phyloP scores from a whole-genome alignment of 2,888 invertebrate species.

The Drosophila lutescens region DNA sequence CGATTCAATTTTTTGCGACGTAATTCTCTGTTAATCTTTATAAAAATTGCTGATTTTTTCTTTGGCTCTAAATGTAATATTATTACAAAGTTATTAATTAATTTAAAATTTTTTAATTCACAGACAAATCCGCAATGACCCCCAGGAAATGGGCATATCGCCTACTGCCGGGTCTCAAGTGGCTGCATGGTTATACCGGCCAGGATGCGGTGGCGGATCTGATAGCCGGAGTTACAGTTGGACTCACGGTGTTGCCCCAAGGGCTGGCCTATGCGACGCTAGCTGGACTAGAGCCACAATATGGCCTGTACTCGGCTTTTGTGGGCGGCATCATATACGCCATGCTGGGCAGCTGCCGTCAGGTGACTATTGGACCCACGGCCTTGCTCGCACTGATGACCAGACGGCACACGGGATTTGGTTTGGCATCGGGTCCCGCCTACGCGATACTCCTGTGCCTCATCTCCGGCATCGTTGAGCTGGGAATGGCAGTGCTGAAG shows the following conservation, averaged over 20 bases:
- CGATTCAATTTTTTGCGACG: neutral
- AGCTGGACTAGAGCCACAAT: slow-evolving; percentile 94
- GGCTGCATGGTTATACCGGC: slow-evolving; percentile 91
- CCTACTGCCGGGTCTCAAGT: slow-evolving; percentile 85
- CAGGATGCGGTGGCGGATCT: slow-evolving; percentile 92
- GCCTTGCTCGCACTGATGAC: slow-evolving; percentile 96
- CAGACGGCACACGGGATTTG: slow-evolving; percentile 86
- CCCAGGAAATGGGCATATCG: slow-evolving; percentile 54
- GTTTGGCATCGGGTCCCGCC: slow-evolving; percentile 86
- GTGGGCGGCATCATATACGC: slow-evolving; percentile 96
- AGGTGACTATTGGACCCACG: slow-evolving; percentile 95
- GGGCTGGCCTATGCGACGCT: slow-evolving; percentile 96
- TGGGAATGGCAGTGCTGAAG: slow-evolving; percentile 92
- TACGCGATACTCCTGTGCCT: slow-evolving; percentile 94
- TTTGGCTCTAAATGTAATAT: too few species aligned
- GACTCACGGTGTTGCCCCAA: slow-evolving; percentile 93
- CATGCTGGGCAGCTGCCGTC: slow-evolving; percentile 94
- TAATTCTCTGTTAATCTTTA: neutral
- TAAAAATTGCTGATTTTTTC: too few species aligned
- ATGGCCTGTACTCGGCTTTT: slow-evolving; percentile 97
- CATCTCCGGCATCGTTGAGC: slow-evolving; percentile 91
- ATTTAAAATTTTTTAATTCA: too few species aligned
- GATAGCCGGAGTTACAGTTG: slow-evolving; percentile 96
- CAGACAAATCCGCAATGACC: slow-evolving; percentile 35
- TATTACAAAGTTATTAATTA: neutral